Conservation (phyloP, 1,140 invertebrate species). For the Drosophila sechellia region DNA sequence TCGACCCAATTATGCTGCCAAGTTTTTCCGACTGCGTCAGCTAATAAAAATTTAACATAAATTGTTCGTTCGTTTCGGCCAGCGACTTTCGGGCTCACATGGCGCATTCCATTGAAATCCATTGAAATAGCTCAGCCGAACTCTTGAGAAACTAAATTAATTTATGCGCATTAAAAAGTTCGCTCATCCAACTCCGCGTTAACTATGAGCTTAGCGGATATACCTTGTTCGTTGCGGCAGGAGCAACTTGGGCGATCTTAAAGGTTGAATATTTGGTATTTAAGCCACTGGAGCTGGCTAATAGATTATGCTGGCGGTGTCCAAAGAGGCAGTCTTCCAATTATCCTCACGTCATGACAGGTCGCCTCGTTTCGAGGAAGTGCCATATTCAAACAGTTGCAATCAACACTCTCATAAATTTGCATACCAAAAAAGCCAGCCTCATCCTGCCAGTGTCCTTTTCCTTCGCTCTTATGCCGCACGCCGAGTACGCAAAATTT, state of each 20-base stretch:
- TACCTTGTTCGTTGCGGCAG: conserved; percentile 17
- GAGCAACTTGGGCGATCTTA: conserved; percentile 27
- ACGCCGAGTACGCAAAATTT: conserved; percentile 68
- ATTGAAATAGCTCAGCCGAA: conserved; percentile 65
- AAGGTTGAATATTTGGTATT: conserved; percentile 71
- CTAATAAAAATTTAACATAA: conserved; percentile 66
- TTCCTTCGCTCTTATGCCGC: conserved; percentile 62
- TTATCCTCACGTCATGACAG: conserved; percentile 34
- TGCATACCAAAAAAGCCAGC: conserved; percentile 71
- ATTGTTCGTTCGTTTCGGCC: conserved; percentile 20
- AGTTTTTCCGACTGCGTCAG: conserved; percentile 58
- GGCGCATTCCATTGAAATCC: conserved; percentile 70
- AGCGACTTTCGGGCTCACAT: conserved; percentile 52
- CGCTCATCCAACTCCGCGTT: background rate
- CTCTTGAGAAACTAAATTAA: conserved; percentile 66
- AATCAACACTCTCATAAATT: conserved; percentile 81
- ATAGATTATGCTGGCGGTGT: conserved; percentile 68
- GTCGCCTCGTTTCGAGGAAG: background rate
- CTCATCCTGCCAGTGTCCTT: conserved; percentile 47
- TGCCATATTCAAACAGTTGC: conserved; percentile 61
- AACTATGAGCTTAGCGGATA: conserved; percentile 16
- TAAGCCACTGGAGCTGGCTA: conserved; percentile 30
- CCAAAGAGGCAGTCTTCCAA: conserved; percentile 32
- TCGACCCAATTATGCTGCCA: conserved; percentile 72
- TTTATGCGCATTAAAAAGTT: conserved; percentile 65